phyloP scores from a whole-genome alignment of 1,140 invertebrate genomes.

The Pentalonia nigronervosa region DNA sequence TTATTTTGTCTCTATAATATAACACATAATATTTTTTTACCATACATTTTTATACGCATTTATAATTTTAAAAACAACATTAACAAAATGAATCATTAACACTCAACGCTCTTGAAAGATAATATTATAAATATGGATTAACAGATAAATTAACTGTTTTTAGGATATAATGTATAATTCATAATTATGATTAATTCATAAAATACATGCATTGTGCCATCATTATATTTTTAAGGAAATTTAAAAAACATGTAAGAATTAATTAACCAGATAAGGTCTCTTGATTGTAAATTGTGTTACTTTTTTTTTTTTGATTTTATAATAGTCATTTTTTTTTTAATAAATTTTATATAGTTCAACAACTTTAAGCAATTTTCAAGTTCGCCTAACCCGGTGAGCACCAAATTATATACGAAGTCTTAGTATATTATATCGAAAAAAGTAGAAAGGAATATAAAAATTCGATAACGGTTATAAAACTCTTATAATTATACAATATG shows the following conservation, averaged over 20 bases:
- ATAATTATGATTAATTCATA: slow-evolving; percentile 15
- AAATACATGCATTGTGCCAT: background rate
- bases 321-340: background rate
- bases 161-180: background rate
- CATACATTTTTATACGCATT: background rate
- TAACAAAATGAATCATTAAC: background rate
- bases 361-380: background rate
- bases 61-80: background rate
- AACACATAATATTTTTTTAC: background rate
- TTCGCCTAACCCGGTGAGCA: background rate
- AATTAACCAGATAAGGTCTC: background rate
- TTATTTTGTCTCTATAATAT: background rate
- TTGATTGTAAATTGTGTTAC: background rate
- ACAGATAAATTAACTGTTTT: background rate
- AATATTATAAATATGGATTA: slow-evolving; percentile 1
- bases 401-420: background rate
- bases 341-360: background rate
- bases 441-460: background rate
- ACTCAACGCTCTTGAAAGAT: background rate
- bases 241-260: background rate
- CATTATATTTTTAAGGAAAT: slow-evolving; percentile 6
- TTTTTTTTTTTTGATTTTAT: background rate
- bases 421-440: background rate
- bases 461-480: background rate
- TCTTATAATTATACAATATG: background rate